Evolutionary conservation across 2,888 invertebrate species (phyloP).

Genomic region (Drosophila recens): DNA sequence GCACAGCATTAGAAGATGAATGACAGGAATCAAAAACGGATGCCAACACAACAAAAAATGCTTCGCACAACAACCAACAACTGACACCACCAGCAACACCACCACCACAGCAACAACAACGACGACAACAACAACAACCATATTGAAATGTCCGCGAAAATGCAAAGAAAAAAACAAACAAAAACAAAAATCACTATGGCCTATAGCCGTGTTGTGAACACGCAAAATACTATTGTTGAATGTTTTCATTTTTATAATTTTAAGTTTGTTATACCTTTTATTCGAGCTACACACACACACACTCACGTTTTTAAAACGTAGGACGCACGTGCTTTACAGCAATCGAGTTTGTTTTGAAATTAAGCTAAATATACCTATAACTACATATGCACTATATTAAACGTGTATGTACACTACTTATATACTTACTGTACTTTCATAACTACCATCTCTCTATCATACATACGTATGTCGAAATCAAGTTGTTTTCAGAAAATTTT

Average conservation of each 20-base stretch:
- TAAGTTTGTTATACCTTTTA: conserved; percentile 53
- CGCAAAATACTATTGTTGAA: conserved; percentile 43
- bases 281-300: conserved; percentile 10
- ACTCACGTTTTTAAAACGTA: conserved; percentile 48
- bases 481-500: neutral
- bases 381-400: conserved; percentile 5
- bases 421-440: conserved; percentile 6
- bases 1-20: conserved; percentile 34
- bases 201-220: conserved; percentile 21
- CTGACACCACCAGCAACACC: neutral
- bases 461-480: neutral
- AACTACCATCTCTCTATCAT: neutral
- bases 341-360: conserved; percentile 32
- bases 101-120: neutral
- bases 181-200: conserved; percentile 7
- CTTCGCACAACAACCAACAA: neutral
- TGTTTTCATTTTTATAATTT: conserved; percentile 40
- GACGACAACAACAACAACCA: neutral
- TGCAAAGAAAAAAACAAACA: neutral
- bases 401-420: conserved; percentile 11
- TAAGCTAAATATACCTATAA: conserved; percentile 22
- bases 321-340: conserved; percentile 52
- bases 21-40: conserved; percentile 15
- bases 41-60: neutral
- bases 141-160: neutral